phyloP scores from a whole-genome alignment of 1,140 invertebrate genomes.

The Rhopalosiphum padi region DNA sequence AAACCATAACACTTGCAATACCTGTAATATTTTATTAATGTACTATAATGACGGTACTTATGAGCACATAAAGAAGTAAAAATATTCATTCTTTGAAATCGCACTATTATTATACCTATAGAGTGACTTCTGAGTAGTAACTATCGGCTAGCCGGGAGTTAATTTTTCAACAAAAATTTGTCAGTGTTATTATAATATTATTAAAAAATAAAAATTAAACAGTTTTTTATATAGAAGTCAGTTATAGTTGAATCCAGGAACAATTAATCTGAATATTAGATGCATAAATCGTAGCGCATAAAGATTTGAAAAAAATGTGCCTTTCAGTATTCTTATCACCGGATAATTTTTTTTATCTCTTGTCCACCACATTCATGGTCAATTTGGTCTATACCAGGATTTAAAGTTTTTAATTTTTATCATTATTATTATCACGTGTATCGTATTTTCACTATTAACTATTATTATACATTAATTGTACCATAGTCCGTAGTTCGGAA shows the following conservation, averaged over 20 bases:
- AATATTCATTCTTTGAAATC: slow-evolving; percentile 27
- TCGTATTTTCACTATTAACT: too few relatives aligned
- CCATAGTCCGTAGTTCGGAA: background rate
- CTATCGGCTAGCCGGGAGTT: background rate
- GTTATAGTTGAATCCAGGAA: background rate
- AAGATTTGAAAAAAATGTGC: background rate
- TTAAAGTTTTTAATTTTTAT: background rate
- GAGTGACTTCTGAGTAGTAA: background rate
- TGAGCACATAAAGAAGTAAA: background rate
- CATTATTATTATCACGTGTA: background rate
- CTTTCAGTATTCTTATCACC: background rate
- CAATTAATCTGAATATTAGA: background rate
- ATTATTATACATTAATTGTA: background rate
- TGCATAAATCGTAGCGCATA: background rate
- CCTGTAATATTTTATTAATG: slow-evolving; percentile 41
- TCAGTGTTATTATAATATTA: background rate
- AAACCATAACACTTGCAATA: background rate
- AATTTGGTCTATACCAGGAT: background rate
- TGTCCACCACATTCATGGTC: background rate
- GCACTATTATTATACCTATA: background rate
- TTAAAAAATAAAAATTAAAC: background rate
- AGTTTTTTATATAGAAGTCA: background rate
- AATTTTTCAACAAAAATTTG: background rate
- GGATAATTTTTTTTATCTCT: background rate
- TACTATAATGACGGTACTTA: slow-evolving; percentile 36